phyloP scores from a whole-genome alignment of 2,888 invertebrate species.

The Eupithecia centaureata region DNA sequence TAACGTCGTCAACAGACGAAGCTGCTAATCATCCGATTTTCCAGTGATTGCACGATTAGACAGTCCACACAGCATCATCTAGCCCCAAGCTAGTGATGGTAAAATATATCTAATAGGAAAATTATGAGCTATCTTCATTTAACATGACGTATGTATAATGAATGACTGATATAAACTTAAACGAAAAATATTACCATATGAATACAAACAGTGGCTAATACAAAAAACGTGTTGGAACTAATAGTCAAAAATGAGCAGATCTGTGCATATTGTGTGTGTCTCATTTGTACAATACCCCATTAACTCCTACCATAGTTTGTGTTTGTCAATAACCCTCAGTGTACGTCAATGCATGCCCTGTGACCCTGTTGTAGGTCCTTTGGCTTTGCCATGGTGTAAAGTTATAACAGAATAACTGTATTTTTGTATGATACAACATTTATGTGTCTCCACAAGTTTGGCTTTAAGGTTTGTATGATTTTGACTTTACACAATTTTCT shows the following conservation, averaged over 20 bases:
- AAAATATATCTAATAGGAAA: not conserved
- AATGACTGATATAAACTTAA: too few species aligned
- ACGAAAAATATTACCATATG: not conserved
- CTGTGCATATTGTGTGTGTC: slow-evolving; percentile 51
- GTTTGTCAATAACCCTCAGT: slow-evolving; percentile 39
- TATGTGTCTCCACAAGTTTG: not conserved
- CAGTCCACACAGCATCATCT: too few species aligned
- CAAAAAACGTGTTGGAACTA: slow-evolving; percentile 33
- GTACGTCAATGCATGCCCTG: slow-evolving; percentile 49
- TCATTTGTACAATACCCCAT: slow-evolving; percentile 27
- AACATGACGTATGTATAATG: too few species aligned
- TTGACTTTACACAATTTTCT: not conserved
- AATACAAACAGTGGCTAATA: not conserved
- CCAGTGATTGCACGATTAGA: not conserved
- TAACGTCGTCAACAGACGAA: too few species aligned
- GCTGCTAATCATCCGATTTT: not conserved
- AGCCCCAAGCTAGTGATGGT: too few species aligned
- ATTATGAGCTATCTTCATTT: not conserved
- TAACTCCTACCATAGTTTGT: slow-evolving; percentile 29
- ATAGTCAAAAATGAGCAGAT: slow-evolving; percentile 36
- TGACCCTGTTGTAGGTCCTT: slow-evolving; percentile 43
- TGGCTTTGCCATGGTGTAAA: slow-evolving; percentile 18
- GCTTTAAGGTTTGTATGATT: not conserved
- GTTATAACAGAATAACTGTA: not conserved
- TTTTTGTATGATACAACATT: slow-evolving; percentile 1